These are phyloP conservation scores for Rallus crepitans DNA, from an alignment of 2,797 vertebrate genomes.

Conservation along the genomic window DNA sequence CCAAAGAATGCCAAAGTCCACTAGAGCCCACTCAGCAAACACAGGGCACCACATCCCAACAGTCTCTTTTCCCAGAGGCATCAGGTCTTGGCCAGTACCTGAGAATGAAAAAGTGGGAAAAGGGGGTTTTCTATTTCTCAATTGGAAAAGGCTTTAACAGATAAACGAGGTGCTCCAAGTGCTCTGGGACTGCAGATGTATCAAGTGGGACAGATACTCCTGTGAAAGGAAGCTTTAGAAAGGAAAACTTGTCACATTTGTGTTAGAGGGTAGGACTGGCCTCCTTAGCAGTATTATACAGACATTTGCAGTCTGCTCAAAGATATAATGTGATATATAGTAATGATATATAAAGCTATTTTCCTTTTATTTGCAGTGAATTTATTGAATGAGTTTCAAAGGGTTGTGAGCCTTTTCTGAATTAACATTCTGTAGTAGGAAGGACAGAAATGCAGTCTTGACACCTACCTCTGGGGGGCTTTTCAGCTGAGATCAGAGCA, in stretches of 20 bases:
- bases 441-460: not conserved
- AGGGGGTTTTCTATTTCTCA: not conserved
- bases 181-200: not conserved
- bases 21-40: not conserved
- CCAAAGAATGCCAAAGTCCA: not conserved
- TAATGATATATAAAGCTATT: not conserved
- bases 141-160: not conserved
- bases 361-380: constrained; percentile 38
- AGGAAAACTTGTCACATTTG: not conserved
- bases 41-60: not conserved
- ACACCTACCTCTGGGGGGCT: not conserved
- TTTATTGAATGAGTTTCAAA: not conserved
- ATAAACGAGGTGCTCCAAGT: not conserved
- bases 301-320: not conserved
- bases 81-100: not conserved
- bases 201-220: not conserved
- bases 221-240: not conserved
- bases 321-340: not conserved
- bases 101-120: not conserved
- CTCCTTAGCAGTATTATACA: not conserved
- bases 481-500: not conserved
- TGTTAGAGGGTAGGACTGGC: not conserved
- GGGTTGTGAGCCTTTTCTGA: not conserved
- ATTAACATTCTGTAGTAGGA: not conserved
- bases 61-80: not conserved